phyloP scores from a whole-genome alignment of 2,797 vertebrate species.

The Astyanax mexicanus region DNA sequence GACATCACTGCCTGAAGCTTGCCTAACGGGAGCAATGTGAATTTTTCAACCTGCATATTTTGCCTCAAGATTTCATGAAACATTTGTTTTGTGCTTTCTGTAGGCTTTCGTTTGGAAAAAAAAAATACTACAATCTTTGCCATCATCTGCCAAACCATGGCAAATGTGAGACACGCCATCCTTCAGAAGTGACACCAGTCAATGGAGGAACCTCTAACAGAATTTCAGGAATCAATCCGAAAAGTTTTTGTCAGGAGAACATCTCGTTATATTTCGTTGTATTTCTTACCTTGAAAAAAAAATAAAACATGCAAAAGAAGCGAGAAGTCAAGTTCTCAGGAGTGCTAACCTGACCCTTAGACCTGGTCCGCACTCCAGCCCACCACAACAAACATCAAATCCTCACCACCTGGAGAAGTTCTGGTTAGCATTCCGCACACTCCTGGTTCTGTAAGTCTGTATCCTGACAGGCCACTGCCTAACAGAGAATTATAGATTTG shows the following conservation, averaged over 20 bases:
- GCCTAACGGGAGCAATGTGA: conserved; percentile 26
- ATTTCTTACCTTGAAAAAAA: too few relatives aligned
- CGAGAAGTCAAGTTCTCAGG: background rate
- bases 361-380: conserved; percentile 14
- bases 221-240: too few relatives aligned
- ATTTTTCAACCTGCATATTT: conserved; percentile 5
- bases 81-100: too few relatives aligned
- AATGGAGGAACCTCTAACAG: background rate
- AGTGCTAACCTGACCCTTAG: conserved; percentile 21
- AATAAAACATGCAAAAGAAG: background rate
- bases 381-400: background rate
- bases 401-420: conserved; percentile 10
- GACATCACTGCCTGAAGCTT: conserved; percentile 39
- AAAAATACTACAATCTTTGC: background rate
- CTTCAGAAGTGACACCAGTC: background rate
- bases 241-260: background rate
- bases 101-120: too few relatives aligned
- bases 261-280: background rate
- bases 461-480: conserved; percentile 39
- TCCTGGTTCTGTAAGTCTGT: conserved; percentile 8
- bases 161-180: background rate
- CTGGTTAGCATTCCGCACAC: conserved; percentile 46
- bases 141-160: background rate
- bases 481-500: conserved; percentile 54
- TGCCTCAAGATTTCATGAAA: background rate